Conservation (phyloP, 2,113 vertebrate species). For the Panurus biarmicus region DNA sequence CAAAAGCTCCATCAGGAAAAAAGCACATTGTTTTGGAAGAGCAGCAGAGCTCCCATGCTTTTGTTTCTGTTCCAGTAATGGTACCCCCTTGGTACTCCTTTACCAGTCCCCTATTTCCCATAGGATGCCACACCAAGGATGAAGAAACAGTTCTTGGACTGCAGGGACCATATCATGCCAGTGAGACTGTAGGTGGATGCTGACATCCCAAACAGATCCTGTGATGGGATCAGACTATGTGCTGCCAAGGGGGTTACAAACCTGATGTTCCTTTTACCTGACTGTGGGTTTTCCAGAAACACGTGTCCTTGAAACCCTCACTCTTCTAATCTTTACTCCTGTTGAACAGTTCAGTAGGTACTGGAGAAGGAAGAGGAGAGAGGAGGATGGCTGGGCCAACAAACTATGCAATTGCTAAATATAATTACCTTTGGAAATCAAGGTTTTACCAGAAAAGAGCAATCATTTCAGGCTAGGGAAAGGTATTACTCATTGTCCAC, state of each 20-base stretch:
- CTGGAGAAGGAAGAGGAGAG: neutral
- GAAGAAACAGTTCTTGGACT: neutral
- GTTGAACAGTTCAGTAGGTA: neutral
- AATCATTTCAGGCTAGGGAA: neutral
- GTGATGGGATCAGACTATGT: neutral
- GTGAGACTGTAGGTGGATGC: neutral
- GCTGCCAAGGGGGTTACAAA: neutral
- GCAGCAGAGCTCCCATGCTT: neutral
- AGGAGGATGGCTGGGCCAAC: neutral
- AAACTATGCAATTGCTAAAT: neutral
- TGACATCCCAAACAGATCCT: neutral
- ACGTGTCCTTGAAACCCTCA: neutral
- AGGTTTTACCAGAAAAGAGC: neutral
- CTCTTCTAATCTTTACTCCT: neutral
- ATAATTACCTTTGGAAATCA: neutral
- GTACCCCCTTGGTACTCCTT: too few relatives aligned
- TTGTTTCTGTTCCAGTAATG: neutral
- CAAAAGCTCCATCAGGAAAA: neutral
- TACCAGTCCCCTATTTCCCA: fast-evolving
- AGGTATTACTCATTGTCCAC: neutral
- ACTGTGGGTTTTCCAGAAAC: neutral
- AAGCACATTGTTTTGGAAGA: neutral
- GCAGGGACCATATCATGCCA: fast-evolving
- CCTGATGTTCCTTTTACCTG: neutral
- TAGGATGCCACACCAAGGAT: neutral